phyloP scores from a whole-genome alignment of 1,140 invertebrate genomes.

The Drosophila tani region DNA sequence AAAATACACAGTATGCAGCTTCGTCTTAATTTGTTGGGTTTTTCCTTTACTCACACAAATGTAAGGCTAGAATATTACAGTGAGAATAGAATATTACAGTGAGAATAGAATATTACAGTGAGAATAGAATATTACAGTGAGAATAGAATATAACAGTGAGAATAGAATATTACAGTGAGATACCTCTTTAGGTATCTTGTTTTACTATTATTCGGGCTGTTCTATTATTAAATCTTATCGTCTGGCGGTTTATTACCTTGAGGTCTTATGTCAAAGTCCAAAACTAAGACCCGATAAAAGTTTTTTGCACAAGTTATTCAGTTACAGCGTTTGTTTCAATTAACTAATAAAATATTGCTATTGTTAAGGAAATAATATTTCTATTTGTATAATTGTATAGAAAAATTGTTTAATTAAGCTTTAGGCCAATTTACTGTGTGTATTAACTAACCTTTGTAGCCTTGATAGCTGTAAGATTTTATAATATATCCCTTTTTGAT shows the following conservation, averaged over 20 bases:
- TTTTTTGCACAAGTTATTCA: slow-evolving; percentile 14
- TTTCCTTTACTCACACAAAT: not conserved
- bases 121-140: not conserved
- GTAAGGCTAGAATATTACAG: not conserved
- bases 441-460: slow-evolving; percentile 2
- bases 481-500: not conserved
- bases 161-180: not conserved
- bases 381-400: not conserved
- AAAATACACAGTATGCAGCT: too few species aligned
- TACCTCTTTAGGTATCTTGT: not conserved
- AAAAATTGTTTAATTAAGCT: not conserved
- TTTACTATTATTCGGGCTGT: not conserved
- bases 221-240: not conserved
- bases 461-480: not conserved
- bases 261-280: slow-evolving; percentile 24
- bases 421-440: slow-evolving; percentile 12
- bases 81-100: not conserved
- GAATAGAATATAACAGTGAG: not conserved
- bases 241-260: not conserved
- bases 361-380: not conserved
- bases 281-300: slow-evolving; percentile 1
- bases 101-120: not conserved
- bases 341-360: not conserved
- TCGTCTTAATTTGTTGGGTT: too few species aligned
- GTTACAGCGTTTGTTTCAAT: not conserved